Percentiles rank a stretch among this genome's conserved stretches.
Conservation (phyloP, 2,888 invertebrate genomes). For the Troglohyphantes excavatus region DNA sequence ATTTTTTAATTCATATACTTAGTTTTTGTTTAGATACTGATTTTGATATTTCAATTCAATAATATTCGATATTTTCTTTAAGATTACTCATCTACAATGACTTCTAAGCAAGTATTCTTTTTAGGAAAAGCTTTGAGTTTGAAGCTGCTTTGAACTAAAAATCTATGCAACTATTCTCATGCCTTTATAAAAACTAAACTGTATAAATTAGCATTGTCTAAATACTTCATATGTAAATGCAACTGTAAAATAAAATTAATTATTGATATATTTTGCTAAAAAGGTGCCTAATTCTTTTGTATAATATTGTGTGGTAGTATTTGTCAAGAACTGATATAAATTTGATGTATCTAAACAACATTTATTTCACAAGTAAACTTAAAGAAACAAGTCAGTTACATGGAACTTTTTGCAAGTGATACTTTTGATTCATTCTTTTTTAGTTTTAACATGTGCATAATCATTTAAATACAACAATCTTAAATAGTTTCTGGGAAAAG, state of each 20-base stretch:
- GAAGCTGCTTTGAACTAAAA: conserved; percentile 26
- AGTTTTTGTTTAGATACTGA: conserved; percentile 23
- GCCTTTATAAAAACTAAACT: conserved; percentile 30
- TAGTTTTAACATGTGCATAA: conserved; percentile 30
- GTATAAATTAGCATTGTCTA: conserved; percentile 11
- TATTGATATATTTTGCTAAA: conserved; percentile 75
- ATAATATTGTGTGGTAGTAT: too few species aligned
- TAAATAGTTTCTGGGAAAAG: not conserved
- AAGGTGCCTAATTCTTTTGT: not conserved
- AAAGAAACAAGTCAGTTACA: conserved; percentile 20
- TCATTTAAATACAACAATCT: conserved; percentile 10
- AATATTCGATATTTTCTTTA: conserved; percentile 18
- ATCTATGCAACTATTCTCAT: conserved; percentile 40
- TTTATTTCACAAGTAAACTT: conserved; percentile 48
- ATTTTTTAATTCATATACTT: conserved; percentile 30
- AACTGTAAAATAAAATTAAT: conserved; percentile 73
- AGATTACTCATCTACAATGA: not conserved
- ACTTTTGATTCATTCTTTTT: conserved; percentile 5
- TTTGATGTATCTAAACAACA: conserved; percentile 46
- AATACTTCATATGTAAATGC: conserved; percentile 72
- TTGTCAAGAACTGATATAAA: not conserved
- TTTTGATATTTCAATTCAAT: conserved; percentile 27
- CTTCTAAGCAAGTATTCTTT: not conserved
- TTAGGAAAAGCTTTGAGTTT: not conserved
- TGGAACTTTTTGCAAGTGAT: conserved; percentile 15